Base-by-base conservation (phyloP, 2,888 invertebrate species). In the Tipula unca region DNA sequence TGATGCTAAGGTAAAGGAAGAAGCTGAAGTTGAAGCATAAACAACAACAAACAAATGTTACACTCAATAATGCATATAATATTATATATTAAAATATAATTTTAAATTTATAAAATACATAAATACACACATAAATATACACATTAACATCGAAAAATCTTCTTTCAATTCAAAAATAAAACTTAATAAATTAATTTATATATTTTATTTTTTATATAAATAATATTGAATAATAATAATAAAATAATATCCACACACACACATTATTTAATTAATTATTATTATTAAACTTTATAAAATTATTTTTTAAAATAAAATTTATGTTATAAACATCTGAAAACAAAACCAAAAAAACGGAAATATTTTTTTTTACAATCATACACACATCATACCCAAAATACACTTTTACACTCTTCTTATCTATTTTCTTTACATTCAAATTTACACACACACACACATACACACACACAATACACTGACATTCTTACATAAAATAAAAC, bases 1-100 rank as follows among this genome's bases (percentile, higher is more conserved):
- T 90, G 96, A 96, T 89, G 94, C 94, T 92, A 96, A 96, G 95
- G 94, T 94, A 93, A 95, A 95, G 93, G 96, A 95, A 93, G 95
- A 94, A 92, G 94, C 94, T 92, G 94, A 93, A 91, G 94, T 94
- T 91, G 96, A 96, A 93, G 96, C 96, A 94, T 96, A 95, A 95
- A 91, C 89, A 85, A 39, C 35, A 35, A 42, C 36, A 17, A 42
- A 39, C 25, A 48, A 39, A 85, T 39, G 20, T 42, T 39, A 85
- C 36, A 39, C 36, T 85, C 36, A 29, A 85, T 25, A 36, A 84
- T 69, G 69, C 69, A 69, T 69, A 69, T 54, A 69, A 10, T 39
- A 8, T 48, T 48, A 48, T 48, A 48, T 48, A 48, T 69, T 69
- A 25, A 69, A 69, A 69, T 69, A 69, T 69, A 69, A 69, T 69